Evolutionary conservation across 2,113 vertebrate species (phyloP).

Genomic region (Cyprinodon brontotheroides): DNA sequence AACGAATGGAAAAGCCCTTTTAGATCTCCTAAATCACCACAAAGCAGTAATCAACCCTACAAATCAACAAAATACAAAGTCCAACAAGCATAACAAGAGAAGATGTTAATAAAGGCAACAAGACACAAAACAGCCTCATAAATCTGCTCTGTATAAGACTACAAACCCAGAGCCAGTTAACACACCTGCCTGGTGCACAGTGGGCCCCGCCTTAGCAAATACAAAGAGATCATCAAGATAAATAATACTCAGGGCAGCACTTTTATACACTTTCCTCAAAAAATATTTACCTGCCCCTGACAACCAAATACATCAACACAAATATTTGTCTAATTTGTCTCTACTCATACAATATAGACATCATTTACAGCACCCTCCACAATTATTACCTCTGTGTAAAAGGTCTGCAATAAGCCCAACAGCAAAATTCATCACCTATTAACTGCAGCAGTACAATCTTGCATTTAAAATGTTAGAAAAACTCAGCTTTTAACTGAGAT

Average conservation of each 20-base stretch:
- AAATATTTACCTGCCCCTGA: slow-evolving; percentile 19
- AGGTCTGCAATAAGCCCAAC: neutral
- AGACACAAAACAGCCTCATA: slow-evolving; percentile 1
- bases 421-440: too few relatives aligned
- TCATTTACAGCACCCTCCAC: neutral
- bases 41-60: slow-evolving; percentile 1
- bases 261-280: slow-evolving; percentile 21
- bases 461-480: too few relatives aligned
- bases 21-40: slow-evolving; percentile 5
- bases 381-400: neutral
- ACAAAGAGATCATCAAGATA: slow-evolving; percentile 29
- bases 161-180: slow-evolving; percentile 6
- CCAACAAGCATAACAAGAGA: slow-evolving; percentile 1
- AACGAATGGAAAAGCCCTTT: neutral
- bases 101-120: neutral
- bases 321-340: neutral
- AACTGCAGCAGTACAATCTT: too few relatives aligned
- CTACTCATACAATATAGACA: neutral
- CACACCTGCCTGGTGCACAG: slow-evolving; percentile 1
- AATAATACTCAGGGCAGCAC: slow-evolving; percentile 23
- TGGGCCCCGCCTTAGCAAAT: slow-evolving; percentile 1
- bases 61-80: slow-evolving; percentile 11
- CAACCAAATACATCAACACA: slow-evolving; percentile 3
- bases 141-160: slow-evolving; percentile 7
- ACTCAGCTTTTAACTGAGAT: too few relatives aligned